Evolutionary conservation across 2,888 invertebrate genomes (phyloP).

Genomic region (Dynastes maya): DNA sequence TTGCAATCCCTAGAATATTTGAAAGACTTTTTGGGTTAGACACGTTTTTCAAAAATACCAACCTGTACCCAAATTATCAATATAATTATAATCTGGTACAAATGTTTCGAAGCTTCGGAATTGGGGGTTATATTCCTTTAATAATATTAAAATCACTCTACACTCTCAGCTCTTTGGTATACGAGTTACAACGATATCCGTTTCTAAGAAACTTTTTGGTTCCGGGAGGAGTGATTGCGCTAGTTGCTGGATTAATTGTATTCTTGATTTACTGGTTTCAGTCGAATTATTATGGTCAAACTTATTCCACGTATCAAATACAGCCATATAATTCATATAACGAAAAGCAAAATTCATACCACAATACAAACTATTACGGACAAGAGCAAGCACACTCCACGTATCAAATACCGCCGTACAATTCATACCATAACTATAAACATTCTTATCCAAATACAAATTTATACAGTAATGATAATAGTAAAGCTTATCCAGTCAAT

Average conservation of each 20-base stretch:
- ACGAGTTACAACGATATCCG: slow-evolving; percentile 63
- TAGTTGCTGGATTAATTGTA: slow-evolving; percentile 63
- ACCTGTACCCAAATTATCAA: slow-evolving; percentile 32
- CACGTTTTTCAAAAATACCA: slow-evolving; percentile 46
- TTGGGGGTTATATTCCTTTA: slow-evolving; percentile 65
- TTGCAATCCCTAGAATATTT: slow-evolving; percentile 61
- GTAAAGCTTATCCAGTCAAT: neutral
- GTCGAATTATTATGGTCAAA: slow-evolving; percentile 51
- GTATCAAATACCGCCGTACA: neutral
- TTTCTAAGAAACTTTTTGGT: slow-evolving; percentile 66
- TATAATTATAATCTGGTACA: slow-evolving; percentile 33
- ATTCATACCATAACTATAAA: neutral
- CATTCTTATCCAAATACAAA: neutral
- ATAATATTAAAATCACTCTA: slow-evolving; percentile 64
- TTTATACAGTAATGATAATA: neutral
- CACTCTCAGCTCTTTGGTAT: slow-evolving; percentile 62
- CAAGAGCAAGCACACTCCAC: slow-evolving; percentile 1
- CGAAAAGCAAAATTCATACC: neutral
- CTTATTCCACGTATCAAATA: slow-evolving; percentile 29
- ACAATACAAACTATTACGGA: slow-evolving; percentile 3
- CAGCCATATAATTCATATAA: slow-evolving; percentile 26
- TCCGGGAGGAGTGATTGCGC: slow-evolving; percentile 62
- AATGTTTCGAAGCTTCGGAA: slow-evolving; percentile 56
- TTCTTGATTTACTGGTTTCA: slow-evolving; percentile 67
- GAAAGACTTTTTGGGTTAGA: slow-evolving; percentile 61